Evolutionary conservation across 2,888 invertebrate genomes (phyloP), one percentile per base, ranked within the genome.

Genomic region (Rhagonycha fulva): DNA sequence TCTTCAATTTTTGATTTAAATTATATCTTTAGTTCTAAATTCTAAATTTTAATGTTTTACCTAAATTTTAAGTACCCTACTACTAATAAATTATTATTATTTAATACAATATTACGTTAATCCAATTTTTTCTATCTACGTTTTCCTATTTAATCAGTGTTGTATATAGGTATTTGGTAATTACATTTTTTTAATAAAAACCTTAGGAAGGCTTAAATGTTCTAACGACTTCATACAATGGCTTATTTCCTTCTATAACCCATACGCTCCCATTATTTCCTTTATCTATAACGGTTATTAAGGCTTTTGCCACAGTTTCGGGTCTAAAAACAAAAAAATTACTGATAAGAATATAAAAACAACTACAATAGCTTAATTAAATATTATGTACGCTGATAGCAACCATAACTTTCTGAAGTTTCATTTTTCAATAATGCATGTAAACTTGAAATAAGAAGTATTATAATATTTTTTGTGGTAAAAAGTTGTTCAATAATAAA

Each of bases 261-360:
- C 91, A 91, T 0, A 89, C 89, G 2, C 89, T 89, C 0, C 90
- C 90, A 82, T 88, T 90, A 11, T 88, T 86, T 4, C 88, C 90
- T 62, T 85, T 86, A 66, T 81, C 83, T n/a, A 88, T 83, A 71
- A 88, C 69, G 3, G 83, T 84, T 30, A 87, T 79, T 84, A 88
- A 82, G 12, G 86, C 87, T 75, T 83, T 80, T 4, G 87, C 87
- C 0, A 88, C 87, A 10, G 72, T 68, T 14, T 71, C 73, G 3
- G 75, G 68, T 26, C 78, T 78, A 66, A 62, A 75, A 72, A 47
- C 19, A 62, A 26, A 66, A 47, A n/a, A 47, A n/a, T 47, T 11
- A 2, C 47, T 4, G 47, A n/a, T n/a, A 47, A 47, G 47, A 47
- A n/a, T 47, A 7, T 9, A 47, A 63, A 47, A 47, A n/a, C 47